Evolutionary conservation across 2,113 vertebrate species (phyloP).

Genomic region (Todiramphus saurophagus): DNA sequence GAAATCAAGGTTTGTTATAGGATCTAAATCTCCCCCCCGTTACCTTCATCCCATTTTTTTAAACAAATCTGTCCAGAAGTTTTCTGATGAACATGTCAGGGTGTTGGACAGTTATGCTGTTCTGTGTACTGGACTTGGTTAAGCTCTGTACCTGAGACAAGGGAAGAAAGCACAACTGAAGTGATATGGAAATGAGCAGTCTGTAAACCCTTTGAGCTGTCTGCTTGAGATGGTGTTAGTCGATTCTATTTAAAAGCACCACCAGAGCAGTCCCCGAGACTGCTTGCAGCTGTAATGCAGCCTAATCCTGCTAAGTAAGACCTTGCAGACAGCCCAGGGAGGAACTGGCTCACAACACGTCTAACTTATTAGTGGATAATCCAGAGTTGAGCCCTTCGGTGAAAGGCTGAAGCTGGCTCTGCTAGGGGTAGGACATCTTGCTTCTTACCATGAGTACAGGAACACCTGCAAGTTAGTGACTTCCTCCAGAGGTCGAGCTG

Average conservation of each 20-base stretch:
- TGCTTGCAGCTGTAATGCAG: not conserved
- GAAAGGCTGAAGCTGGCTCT: not conserved
- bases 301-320: conserved; percentile 25
- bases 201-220: not conserved
- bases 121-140: not conserved
- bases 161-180: not conserved
- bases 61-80: not conserved
- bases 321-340: not conserved
- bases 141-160: not conserved
- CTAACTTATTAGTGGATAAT: conserved; percentile 1
- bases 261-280: not conserved
- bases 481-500: not conserved
- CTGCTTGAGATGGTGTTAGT: not conserved
- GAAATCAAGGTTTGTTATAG: not conserved
- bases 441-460: not conserved
- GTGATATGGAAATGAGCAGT: not conserved
- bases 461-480: not conserved
- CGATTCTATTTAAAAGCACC: conserved; percentile 42
- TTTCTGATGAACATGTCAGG: not conserved
- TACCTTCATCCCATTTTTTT: not conserved
- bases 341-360: not conserved
- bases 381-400: not conserved
- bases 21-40: not conserved
- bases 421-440: not conserved
- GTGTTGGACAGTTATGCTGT: not conserved